Evolutionary conservation across 2,888 invertebrate genomes (phyloP), one percentile per base, ranked within the genome.

Genomic region (Tridacna gigas): DNA sequence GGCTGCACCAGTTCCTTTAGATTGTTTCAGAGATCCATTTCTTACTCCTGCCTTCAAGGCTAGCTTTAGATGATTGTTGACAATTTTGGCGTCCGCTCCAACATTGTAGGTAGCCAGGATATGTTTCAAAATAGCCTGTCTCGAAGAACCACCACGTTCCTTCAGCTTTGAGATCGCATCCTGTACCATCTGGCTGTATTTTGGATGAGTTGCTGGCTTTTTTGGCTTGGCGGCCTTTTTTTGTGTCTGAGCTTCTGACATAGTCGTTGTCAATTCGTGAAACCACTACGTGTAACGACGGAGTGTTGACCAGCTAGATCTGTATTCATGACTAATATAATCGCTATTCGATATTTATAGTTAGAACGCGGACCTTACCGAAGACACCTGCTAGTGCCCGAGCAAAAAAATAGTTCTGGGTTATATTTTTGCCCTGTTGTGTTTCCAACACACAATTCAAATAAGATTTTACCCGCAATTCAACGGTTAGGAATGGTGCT

Each of bases 111-210:
- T 93, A 51, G 92, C 90, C 66, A 93, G 79, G 82, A 95, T 94
- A 91, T 95, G 95, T 84, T 95, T 95, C 78, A 95, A 90, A 84
- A 95, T 95, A 28, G 95, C 95, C 86, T 95, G 95, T 75, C 95
- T 92, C 11, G 95, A 95, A 25, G 95, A 95, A n/a, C 95, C 95
- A 74, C 93, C 93, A 60, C 94, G 90, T 77, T 95, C 95, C 86
- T 95, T 95, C 82, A 95, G 88, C 25, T 90, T 84, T 65, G 88
- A 90, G 82, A 95, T 90, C 61, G 95, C 95, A 4, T 92, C 92
- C 78, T 92, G 91, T 81, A 95, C 92, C 95, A 95, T 95, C 76
- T 94, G 94, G 26, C 91, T 89, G 89, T 95, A 95, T 80, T 92
- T 93, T 9, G 94, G 94, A 77, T 94, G 94, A 71, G 83, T 86